Base-by-base conservation (phyloP, 1,140 invertebrate species). In the Drosophila paulistorum region DNA sequence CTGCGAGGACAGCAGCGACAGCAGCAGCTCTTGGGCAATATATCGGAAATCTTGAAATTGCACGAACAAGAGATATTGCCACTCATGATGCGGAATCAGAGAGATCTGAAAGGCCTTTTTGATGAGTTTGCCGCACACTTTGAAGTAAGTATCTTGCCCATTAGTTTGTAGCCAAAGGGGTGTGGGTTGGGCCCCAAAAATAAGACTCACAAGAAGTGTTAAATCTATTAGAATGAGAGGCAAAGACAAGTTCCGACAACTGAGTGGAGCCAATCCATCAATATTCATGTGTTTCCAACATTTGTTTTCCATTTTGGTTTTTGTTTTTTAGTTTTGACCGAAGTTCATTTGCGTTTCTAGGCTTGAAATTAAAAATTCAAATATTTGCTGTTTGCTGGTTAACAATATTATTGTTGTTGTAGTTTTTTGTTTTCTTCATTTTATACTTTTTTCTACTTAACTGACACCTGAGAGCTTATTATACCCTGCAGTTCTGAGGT, bases 21-120 rank as follows among this genome's bases (percentile, higher is more conserved):
- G 45, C 60, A 73, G 39, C 17, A 67, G 9, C 60, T 92, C 3
- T 66, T 92, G 14, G 76, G 86, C 1, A 92, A 92, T 58, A 58
- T 92, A 1, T 17, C 65, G 0, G 77, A 91, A 39, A 92, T 92
- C 17, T 63, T 91, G 13, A 71, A 84, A 39, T 68, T 92, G 6
- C 91, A 92, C 39, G 90, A 91, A 7, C 60, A 73, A 17, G 74
- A 90, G 51, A 91, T 92, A 54, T 71, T 91, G 33, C 91, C 91
- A 7, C 60, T 91, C 11, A 89, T 92, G 80, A 30, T 84, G 74
- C 76, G 85, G 55, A 91, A 91, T 64, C 81, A 90, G 61, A 77
- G 84, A 7, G 90, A 92, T 82, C 77, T 91, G 26, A 91, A 91
- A 63, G 73, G 75, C 23, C 72, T 92, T 20, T 92, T 92, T 39